These are phyloP conservation scores for Cylindroiulus punctatus DNA, from an alignment of 2,888 invertebrate species.

Conservation along the genomic window DNA sequence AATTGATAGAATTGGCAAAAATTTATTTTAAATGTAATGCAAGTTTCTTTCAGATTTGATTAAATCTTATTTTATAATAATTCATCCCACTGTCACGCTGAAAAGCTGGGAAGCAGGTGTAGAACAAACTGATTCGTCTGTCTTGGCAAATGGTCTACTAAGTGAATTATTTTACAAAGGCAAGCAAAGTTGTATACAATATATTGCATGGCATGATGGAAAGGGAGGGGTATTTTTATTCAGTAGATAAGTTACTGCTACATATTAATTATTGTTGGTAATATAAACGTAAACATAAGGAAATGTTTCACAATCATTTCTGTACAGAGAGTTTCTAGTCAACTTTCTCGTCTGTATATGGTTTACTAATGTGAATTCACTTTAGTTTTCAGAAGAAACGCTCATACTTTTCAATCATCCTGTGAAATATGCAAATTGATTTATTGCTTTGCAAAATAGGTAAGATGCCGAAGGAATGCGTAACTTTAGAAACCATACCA, in stretches of 20 bases:
- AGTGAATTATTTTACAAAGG: slow-evolving; percentile 23
- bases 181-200: slow-evolving; percentile 16
- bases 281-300: too few species aligned
- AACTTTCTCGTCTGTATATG: too few species aligned
- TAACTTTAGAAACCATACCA: neutral
- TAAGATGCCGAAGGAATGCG: slow-evolving; percentile 13
- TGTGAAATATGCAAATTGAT: neutral
- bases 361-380: too few species aligned
- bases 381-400: neutral
- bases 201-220: neutral
- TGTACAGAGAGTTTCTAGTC: too few species aligned
- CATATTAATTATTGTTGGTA: too few species aligned
- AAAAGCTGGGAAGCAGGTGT: slow-evolving; percentile 47
- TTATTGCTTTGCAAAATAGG: neutral
- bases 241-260: too few species aligned
- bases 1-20: neutral
- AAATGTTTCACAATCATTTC: too few species aligned
- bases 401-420: neutral
- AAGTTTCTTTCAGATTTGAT: slow-evolving; percentile 43
- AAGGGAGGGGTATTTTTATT: too few species aligned
- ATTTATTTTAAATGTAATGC: neutral
- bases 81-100: neutral
- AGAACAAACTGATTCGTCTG: neutral
- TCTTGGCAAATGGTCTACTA: neutral
- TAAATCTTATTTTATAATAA: neutral